A percentile compares a stretch with the other conserved stretches of the same genome.
Evolutionary conservation across 2,888 invertebrate genomes (phyloP).

Genomic region (Lacanobia oleracea): DNA sequence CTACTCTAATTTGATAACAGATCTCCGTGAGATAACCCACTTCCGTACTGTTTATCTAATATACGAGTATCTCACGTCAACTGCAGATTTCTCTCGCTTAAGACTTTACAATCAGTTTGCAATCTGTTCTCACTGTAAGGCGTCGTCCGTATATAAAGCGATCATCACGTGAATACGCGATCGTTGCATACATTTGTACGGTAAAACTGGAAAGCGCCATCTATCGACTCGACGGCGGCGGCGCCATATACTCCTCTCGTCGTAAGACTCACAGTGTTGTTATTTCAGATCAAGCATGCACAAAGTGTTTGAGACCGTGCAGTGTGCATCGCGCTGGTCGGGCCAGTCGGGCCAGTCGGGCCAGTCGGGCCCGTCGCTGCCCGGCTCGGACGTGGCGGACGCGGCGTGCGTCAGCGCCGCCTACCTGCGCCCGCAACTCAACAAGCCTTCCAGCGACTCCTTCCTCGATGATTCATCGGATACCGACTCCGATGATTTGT

Average conservation of each 20-base stretch:
- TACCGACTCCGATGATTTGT: slow-evolving; percentile 93
- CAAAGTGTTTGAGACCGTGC: slow-evolving; percentile 97
- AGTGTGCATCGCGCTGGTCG: slow-evolving; percentile 93
- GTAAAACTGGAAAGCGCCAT: no score
- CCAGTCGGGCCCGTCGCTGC: slow-evolving; percentile 82
- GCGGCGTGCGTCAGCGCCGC: slow-evolving; percentile 80
- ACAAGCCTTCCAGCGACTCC: slow-evolving; percentile 91
- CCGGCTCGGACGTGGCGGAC: slow-evolving; percentile 85
- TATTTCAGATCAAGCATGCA: slow-evolving; percentile 94
- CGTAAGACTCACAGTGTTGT: neutral
- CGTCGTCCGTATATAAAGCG: no score
- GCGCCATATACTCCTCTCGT: neutral
- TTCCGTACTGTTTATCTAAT: slow-evolving; percentile 11
- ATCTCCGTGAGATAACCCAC: slow-evolving; percentile 45
- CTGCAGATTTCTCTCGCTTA: neutral
- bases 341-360: slow-evolving; percentile 83
- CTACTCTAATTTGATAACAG: slow-evolving; percentile 11
- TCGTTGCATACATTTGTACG: no score
- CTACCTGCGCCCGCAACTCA: slow-evolving; percentile 90
- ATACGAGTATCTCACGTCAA: neutral
- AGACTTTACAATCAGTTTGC: neutral
- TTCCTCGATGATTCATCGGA: slow-evolving; percentile 90
- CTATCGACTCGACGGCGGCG: no score
- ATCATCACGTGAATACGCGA: no score
- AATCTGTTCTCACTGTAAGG: neutral